These are phyloP conservation scores for Apogon talboti DNA, from an alignment of 2,797 vertebrate species.

Conservation along the genomic window DNA sequence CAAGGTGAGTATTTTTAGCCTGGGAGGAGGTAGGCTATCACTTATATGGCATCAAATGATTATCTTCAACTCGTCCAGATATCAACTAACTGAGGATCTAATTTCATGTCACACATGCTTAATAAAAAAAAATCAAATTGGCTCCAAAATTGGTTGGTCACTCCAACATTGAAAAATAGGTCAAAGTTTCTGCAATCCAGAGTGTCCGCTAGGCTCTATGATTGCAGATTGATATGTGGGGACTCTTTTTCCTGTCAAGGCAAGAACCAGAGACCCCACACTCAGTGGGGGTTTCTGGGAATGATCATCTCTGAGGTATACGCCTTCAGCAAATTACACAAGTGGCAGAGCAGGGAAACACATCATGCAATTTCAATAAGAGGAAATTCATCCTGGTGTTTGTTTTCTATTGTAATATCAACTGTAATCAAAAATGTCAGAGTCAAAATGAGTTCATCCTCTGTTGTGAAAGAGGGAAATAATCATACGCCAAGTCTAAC, in stretches of 20 bases:
- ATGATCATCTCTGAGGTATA: constrained; percentile 63
- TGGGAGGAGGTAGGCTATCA: constrained; percentile 36
- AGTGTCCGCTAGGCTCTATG: constrained; percentile 65
- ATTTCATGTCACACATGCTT: constrained; percentile 68
- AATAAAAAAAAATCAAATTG: constrained; percentile 68
- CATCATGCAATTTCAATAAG: background rate
- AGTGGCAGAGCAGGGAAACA: constrained; percentile 45
- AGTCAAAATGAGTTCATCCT: too few relatives aligned
- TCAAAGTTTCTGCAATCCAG: constrained; percentile 73
- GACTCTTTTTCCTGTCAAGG: constrained; percentile 48
- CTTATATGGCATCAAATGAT: constrained; percentile 59
- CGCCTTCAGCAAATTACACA: constrained; percentile 59
- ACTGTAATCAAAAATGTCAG: too few relatives aligned
- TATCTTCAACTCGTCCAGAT: constrained; percentile 60
- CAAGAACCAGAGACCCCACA: constrained; percentile 47
- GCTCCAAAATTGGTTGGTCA: constrained; percentile 73
- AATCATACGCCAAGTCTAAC: too few relatives aligned
- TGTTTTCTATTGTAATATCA: constrained; percentile 3
- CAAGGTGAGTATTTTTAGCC: constrained; percentile 42
- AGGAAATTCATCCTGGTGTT: background rate
- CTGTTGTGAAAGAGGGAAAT: too few relatives aligned
- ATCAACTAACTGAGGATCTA: constrained; percentile 65
- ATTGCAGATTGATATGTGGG: constrained; percentile 74
- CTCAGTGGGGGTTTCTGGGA: constrained; percentile 54
- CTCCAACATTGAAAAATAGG: constrained; percentile 75